A percentile compares a stretch with the other conserved stretches of the same genome.
These are phyloP conservation scores for Drosophila kanekoi DNA, from an alignment of 2,888 invertebrate genomes.

Conservation along the genomic window DNA sequence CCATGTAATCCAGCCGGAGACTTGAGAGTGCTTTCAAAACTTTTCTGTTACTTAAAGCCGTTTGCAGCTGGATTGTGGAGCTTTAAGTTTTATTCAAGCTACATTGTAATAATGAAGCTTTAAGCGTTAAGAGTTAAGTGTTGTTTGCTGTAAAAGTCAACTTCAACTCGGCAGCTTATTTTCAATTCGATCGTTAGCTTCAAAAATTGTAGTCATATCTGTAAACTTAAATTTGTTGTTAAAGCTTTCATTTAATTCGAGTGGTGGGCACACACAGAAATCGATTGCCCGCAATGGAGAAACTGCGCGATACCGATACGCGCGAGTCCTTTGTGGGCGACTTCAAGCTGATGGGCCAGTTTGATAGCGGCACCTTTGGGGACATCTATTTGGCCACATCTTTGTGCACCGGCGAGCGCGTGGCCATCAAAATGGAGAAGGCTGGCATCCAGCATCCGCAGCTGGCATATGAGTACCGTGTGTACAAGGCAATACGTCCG, in stretches of 20 bases:
- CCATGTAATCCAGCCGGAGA: too few species aligned
- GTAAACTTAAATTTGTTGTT: neutral
- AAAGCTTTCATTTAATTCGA: neutral
- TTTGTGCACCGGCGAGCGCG: conserved; percentile 96
- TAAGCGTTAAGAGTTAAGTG: neutral
- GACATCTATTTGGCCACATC: conserved; percentile 98
- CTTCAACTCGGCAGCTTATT: neutral
- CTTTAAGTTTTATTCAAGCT: neutral
- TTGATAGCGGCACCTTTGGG: conserved; percentile 99
- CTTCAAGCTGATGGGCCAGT: conserved; percentile 97
- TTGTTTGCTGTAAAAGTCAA: neutral
- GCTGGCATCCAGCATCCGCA: conserved; percentile 98
- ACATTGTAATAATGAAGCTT: neutral
- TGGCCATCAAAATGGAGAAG: conserved; percentile 99
- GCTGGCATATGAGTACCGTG: conserved; percentile 98
- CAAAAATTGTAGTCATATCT: too few species aligned
- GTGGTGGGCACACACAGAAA: neutral
- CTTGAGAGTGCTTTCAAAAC: too few species aligned
- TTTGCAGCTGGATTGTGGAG: neutral
- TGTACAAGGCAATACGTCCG: conserved; percentile 98
- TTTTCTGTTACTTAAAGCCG: neutral
- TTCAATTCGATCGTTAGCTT: too few species aligned
- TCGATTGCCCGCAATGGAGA: conserved; percentile 13
- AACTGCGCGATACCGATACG: conserved; percentile 1
- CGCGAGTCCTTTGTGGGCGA: conserved; percentile 96